phyloP scores from a whole-genome alignment of 2,113 vertebrate species.

The Tenrec ecaudatus region DNA sequence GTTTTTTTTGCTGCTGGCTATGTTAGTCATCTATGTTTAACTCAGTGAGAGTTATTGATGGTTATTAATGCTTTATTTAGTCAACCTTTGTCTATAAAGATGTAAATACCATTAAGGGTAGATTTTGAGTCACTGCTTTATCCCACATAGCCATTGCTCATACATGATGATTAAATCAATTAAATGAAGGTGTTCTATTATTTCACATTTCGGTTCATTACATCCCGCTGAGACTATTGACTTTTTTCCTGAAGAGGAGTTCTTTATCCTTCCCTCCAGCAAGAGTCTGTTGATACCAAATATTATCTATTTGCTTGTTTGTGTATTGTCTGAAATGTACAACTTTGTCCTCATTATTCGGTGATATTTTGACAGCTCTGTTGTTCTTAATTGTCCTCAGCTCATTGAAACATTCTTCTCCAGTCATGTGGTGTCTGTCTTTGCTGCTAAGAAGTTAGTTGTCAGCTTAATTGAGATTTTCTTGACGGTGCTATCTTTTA shows the following conservation, averaged over 20 bases:
- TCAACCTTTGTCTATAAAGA: background rate
- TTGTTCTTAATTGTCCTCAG: slow-evolving; percentile 26
- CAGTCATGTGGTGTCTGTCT: background rate
- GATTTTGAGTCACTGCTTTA: background rate
- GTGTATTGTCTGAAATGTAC: slow-evolving; percentile 19
- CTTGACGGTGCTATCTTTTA: slow-evolving; percentile 2
- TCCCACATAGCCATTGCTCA: background rate
- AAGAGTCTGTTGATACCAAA: background rate
- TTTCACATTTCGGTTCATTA: background rate
- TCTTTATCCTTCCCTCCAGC: background rate
- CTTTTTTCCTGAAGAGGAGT: background rate
- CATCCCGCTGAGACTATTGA: background rate
- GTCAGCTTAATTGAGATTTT: background rate
- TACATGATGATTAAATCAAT: slow-evolving; percentile 3
- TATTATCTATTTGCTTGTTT: background rate
- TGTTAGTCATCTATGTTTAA: too few species aligned
- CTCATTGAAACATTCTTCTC: background rate
- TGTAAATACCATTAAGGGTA: background rate
- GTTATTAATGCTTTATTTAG: too few species aligned
- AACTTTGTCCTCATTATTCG: slow-evolving; percentile 29
- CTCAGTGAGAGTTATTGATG: too few species aligned
- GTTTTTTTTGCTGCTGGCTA: too few species aligned
- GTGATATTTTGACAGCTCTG: background rate
- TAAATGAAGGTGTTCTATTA: background rate
- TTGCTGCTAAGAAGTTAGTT: slow-evolving; percentile 26